phyloP scores from a whole-genome alignment of 64 coral and sea anemone species.

The Porites australiensis region DNA sequence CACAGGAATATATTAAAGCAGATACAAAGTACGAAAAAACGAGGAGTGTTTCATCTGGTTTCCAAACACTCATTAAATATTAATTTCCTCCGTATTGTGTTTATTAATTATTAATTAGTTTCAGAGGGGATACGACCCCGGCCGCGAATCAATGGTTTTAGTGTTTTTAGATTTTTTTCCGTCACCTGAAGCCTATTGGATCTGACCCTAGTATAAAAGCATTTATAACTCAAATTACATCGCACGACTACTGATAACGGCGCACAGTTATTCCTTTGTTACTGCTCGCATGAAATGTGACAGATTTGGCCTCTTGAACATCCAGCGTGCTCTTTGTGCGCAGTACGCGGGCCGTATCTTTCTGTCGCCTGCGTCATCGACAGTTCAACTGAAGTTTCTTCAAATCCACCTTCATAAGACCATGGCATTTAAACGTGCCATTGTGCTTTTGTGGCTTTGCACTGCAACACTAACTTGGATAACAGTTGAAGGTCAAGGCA shows the following conservation, averaged over 20 bases:
- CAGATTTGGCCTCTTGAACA: neutral
- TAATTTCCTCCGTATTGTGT: too few species aligned
- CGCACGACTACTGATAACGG: neutral
- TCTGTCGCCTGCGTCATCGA: neutral
- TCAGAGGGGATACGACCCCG: too few species aligned
- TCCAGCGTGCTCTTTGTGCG: neutral
- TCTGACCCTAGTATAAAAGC: neutral
- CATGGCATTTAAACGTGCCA: neutral
- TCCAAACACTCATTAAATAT: too few species aligned
- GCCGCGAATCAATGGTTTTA: neutral
- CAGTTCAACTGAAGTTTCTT: neutral
- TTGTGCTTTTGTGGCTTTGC: neutral
- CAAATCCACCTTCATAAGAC: neutral
- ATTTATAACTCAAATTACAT: constrained; percentile 19
- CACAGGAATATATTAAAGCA: neutral
- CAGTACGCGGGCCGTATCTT: neutral
- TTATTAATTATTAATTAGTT: too few species aligned
- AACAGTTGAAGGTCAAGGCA: neutral
- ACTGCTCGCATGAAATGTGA: neutral
- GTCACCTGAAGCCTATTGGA: neutral
- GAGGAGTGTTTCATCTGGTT: too few species aligned
- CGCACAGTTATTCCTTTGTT: constrained; percentile 33
- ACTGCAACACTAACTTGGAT: neutral
- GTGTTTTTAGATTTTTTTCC: neutral
- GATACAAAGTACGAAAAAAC: too few species aligned